Percentiles rank a stretch among this genome's conserved stretches.
These are phyloP conservation scores for Odontocolon sp. DNA, from an alignment of 2,888 invertebrate genomes.

Conservation along the genomic window DNA sequence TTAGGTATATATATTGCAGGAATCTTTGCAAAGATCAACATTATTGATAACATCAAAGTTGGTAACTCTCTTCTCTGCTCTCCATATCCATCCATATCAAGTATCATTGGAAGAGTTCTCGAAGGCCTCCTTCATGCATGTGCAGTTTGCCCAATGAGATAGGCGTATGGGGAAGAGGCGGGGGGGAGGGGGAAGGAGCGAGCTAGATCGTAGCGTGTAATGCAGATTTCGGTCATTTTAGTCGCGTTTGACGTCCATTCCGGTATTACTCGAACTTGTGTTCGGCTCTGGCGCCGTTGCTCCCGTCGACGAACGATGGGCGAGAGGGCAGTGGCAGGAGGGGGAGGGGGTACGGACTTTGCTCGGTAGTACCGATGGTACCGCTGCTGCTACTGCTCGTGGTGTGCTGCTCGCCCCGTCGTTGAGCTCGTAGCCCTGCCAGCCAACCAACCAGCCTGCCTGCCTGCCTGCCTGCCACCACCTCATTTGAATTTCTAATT, in stretches of 20 bases:
- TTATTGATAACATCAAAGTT: too few relatives aligned
- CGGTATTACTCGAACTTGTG: conserved; percentile 78
- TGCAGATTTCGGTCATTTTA: conserved; percentile 79
- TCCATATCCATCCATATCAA: neutral
- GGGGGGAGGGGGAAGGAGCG: conserved; percentile 8
- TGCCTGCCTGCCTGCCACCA: conserved; percentile 81
- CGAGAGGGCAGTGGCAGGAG: too few relatives aligned
- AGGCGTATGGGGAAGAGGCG: too few relatives aligned
- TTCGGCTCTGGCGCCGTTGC: conserved; percentile 67
- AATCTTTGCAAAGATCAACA: neutral
- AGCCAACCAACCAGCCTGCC: conserved; percentile 69
- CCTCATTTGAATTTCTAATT: conserved; percentile 96
- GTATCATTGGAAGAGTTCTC: conserved; percentile 15
- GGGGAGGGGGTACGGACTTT: conserved; percentile 74
- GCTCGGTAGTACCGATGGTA: conserved; percentile 70
- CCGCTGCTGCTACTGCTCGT: conserved; percentile 64
- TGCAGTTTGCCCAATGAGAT: conserved; percentile 20
- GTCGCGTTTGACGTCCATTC: conserved; percentile 78
- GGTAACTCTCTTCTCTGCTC: too few relatives aligned
- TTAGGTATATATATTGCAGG: neutral
- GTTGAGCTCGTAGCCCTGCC: conserved; percentile 79
- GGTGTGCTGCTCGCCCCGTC: conserved; percentile 62
- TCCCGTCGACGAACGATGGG: conserved; percentile 68
- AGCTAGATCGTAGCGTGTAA: conserved; percentile 61
- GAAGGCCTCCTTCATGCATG: conserved; percentile 39